These are phyloP conservation scores for Rambutsinella grinnellia DNA, from an alignment of 2,888 invertebrate genomes.

Conservation along the genomic window DNA sequence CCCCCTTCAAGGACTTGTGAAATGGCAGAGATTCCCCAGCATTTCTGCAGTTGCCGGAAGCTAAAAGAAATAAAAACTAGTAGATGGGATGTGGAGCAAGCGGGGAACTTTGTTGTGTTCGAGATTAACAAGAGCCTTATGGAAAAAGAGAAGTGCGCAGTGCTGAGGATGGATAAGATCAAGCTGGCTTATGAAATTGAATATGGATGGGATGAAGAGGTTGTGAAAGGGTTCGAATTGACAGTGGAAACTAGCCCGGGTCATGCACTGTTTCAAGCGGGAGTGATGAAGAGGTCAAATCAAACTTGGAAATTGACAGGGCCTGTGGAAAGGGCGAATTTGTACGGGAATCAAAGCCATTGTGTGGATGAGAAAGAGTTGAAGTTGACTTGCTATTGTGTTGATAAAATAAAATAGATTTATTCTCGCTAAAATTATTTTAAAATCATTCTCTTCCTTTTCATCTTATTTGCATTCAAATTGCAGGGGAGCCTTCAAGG, in stretches of 20 bases:
- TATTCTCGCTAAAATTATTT: no score
- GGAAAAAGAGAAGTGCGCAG: constrained; percentile 75
- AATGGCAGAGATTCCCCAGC: constrained; percentile 82
- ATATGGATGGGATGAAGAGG: not conserved
- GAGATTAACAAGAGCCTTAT: constrained; percentile 77
- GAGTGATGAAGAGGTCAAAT: not conserved
- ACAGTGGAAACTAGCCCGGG: constrained; percentile 73
- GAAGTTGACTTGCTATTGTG: constrained; percentile 69
- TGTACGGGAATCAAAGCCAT: constrained; percentile 69
- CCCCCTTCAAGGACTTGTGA: constrained; percentile 84
- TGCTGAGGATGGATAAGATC: constrained; percentile 72
- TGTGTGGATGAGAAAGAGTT: constrained; percentile 68
- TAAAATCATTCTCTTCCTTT: no score
- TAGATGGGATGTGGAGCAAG: constrained; percentile 73
- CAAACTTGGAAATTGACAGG: constrained; percentile 71
- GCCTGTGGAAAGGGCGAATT: constrained; percentile 71
- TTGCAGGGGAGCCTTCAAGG: no score
- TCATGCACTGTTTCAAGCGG: constrained; percentile 81
- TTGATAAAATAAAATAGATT: no score
- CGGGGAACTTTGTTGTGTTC: constrained; percentile 75
- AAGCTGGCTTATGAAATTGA: constrained; percentile 3
- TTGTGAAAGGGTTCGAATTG: constrained; percentile 13
- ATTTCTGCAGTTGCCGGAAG: constrained; percentile 91
- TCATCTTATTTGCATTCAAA: no score
- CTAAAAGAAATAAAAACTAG: constrained; percentile 73